Evolutionary conservation across 2,888 invertebrate genomes (phyloP), one percentile per base, ranked within the genome.

Genomic region (Pimpla rufipes): DNA sequence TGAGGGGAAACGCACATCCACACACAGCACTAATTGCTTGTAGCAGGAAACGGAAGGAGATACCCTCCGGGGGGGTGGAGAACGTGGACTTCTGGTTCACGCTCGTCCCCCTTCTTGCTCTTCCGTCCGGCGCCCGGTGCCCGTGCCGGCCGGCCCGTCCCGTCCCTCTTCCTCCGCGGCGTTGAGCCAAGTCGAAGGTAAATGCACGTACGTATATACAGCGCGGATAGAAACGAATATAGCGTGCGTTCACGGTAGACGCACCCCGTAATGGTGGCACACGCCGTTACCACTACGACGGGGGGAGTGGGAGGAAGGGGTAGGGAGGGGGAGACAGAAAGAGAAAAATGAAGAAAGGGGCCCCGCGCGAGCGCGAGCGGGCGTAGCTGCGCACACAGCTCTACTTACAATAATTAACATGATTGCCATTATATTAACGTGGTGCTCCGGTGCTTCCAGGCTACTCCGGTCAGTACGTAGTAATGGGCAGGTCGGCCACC

Each of bases 161-260:
- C 57, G 13, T 74, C 71, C 42, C 42, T 73, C 74, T 67, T 68
- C 57, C 47, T 79, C 40, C 73, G 47, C 67, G 50, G 40, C 21
- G 52, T 64, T n/a, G 52, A 18, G 16, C 50, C 11, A 59, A 50
- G 71, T 67, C 76, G 42, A 66, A 21, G 59, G 35, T 62, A 79
- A 66, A 40, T 66, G 55, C 21, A 55, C 23, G 50, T 50, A 57
- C 59, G n/a, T 29, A 29, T 29, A 79, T 76, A 76, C 16, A 68
- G 45, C 80, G 79, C 62, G 76, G 37, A 16, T 37, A 82, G 88
- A 88, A 91, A 91, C 89, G 90, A 91, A 90, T 81, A 80, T 91
- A 91, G 91, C 91, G 91, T 92, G 92, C 89, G 90, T 92, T 92
- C 92, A 92, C 91, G 92, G 91, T 92, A 89, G 90, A 90, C 91